Percentiles rank a stretch among this genome's conserved stretches.
Evolutionary conservation across 1,140 invertebrate genomes (phyloP).

Genomic region (Frieseomelitta varia): DNA sequence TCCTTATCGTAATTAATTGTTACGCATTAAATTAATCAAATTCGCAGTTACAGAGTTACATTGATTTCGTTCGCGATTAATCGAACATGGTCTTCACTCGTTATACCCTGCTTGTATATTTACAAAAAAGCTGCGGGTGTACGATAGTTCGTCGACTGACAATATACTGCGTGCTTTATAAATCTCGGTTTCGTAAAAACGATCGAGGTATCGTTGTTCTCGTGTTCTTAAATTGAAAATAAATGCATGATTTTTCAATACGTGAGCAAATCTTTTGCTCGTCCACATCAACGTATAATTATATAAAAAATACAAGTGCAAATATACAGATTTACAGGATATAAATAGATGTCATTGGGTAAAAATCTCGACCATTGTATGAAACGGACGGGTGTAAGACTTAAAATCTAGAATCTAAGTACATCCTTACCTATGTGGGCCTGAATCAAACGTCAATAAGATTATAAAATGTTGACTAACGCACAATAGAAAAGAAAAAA

Average conservation of each 20-base stretch:
- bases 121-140: conserved; percentile 68
- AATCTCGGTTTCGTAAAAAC: background rate
- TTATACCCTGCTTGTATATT: conserved; percentile 79
- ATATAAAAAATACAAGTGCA: conserved; percentile 39
- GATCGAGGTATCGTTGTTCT: conserved; percentile 28
- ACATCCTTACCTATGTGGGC: conserved; percentile 13
- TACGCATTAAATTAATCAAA: conserved; percentile 47
- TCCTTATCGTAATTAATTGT: conserved; percentile 44
- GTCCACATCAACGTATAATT: background rate
- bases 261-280: background rate
- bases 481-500: background rate
- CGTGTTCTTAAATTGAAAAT: background rate
- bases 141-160: conserved; percentile 15
- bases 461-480: background rate
- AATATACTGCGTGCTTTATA: background rate
- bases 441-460: background rate
- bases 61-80: conserved; percentile 49
- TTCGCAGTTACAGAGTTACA: conserved; percentile 49
- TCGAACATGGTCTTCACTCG: conserved; percentile 64
- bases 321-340: conserved; percentile 35
- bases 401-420: conserved; percentile 36
- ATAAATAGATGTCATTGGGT: conserved; percentile 16
- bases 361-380: conserved; percentile 30
- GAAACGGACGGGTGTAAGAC: conserved; percentile 30
- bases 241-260: background rate